phyloP scores from a whole-genome alignment of 2,113 vertebrate genomes.

The Tor tambroides region DNA sequence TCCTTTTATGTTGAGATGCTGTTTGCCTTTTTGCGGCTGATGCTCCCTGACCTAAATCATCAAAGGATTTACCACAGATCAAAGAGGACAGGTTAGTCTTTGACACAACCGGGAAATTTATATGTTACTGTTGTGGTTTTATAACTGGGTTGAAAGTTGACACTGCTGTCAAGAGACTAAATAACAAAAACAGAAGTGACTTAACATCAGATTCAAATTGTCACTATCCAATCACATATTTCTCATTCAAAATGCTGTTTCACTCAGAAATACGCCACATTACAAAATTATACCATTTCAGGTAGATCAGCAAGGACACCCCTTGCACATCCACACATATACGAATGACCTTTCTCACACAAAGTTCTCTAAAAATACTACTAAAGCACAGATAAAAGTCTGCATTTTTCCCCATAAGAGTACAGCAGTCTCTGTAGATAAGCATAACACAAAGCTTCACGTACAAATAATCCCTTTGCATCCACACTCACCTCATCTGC shows the following conservation, averaged over 20 bases:
- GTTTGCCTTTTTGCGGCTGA: not conserved
- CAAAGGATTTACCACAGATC: constrained; percentile 20
- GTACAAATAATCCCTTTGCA: constrained; percentile 26
- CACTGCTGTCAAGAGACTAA: not conserved
- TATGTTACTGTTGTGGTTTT: not conserved
- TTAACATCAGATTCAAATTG: not conserved
- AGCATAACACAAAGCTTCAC: not conserved
- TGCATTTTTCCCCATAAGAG: not conserved
- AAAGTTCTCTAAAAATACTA: constrained; percentile 4
- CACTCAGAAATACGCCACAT: not conserved
- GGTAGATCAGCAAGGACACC: not conserved
- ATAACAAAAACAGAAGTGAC: not conserved
- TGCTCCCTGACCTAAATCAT: constrained; percentile 23
- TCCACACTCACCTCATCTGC: constrained; percentile 33
- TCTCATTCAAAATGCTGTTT: not conserved
- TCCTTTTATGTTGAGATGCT: constrained; percentile 5
- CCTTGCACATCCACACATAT: not conserved
- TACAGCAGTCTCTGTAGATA: constrained; percentile 1
- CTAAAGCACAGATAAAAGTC: not conserved
- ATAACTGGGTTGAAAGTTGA: not conserved
- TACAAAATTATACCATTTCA: not conserved
- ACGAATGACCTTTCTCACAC: not conserved
- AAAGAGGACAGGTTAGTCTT: not conserved
- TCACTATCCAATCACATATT: not conserved
- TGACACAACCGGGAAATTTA: not conserved